A percentile compares a stretch with the other conserved stretches of the same genome.
phyloP scores from a whole-genome alignment of 2,113 vertebrate genomes.

The Myiopsitta monachus region DNA sequence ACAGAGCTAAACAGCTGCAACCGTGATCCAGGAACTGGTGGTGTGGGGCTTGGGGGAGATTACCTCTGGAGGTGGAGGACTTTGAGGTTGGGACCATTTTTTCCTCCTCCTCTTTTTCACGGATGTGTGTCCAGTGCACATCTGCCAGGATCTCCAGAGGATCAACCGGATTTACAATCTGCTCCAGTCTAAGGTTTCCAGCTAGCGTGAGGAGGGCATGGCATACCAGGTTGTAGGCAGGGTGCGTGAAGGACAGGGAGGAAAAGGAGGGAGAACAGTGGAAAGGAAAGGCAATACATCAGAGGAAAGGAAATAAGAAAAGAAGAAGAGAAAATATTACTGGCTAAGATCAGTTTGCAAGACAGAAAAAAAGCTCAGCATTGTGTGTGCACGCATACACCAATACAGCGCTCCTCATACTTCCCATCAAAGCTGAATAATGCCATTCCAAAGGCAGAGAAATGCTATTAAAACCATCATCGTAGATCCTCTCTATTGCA shows the following conservation, averaged over 20 bases:
- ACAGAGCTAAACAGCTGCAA: constrained; percentile 28
- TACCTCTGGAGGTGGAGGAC: constrained; percentile 89
- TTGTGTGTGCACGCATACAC: neutral
- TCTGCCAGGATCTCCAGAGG: constrained; percentile 83
- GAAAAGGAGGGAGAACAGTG: constrained; percentile 4
- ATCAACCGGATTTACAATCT: constrained; percentile 81
- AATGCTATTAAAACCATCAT: neutral
- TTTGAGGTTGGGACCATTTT: constrained; percentile 73
- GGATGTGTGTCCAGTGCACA: constrained; percentile 81
- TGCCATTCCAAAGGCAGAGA: constrained; percentile 11
- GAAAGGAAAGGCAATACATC: constrained; percentile 51
- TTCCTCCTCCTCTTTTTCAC: constrained; percentile 81
- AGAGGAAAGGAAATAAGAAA: constrained; percentile 62
- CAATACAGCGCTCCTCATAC: neutral
- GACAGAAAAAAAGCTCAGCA: constrained; percentile 39
- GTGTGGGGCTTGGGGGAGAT: constrained; percentile 40
- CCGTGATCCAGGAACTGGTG: neutral
- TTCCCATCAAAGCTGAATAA: neutral
- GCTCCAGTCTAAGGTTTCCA: constrained; percentile 84
- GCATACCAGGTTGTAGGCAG: neutral
- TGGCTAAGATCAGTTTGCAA: constrained; percentile 35
- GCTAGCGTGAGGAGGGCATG: constrained; percentile 70
- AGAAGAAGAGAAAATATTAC: constrained; percentile 58
- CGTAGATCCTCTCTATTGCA: neutral
- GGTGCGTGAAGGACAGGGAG: neutral